These are phyloP conservation scores for Ginglymostoma cirratum DNA, from an alignment of 2,113 vertebrate genomes.

Conservation along the genomic window DNA sequence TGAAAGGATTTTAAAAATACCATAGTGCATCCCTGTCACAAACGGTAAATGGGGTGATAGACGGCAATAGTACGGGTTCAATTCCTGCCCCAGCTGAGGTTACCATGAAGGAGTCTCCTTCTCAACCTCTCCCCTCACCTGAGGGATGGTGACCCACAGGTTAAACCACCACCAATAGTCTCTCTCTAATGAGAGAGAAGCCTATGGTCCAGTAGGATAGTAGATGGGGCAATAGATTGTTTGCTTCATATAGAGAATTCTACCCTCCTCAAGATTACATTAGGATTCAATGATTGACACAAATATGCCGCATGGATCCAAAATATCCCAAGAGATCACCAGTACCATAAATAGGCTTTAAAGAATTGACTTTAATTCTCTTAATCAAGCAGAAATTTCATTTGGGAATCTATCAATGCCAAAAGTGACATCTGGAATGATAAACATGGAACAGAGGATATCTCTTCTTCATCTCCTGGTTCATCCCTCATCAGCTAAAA, in stretches of 20 bases:
- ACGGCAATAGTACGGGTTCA: too few relatives aligned
- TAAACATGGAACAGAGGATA: not conserved
- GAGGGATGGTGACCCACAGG: too few relatives aligned
- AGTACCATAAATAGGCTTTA: not conserved
- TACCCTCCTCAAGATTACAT: not conserved
- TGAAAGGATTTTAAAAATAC: too few relatives aligned
- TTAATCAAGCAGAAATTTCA: not conserved
- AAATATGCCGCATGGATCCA: not conserved
- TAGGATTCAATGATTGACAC: not conserved
- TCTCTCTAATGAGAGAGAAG: too few relatives aligned
- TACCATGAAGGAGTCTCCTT: too few relatives aligned
- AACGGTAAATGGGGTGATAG: too few relatives aligned
- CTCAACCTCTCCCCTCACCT: too few relatives aligned
- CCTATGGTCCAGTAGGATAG: too few relatives aligned
- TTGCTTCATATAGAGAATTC: not conserved
- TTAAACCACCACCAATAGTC: too few relatives aligned
- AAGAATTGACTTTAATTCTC: not conserved
- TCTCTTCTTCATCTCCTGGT: not conserved
- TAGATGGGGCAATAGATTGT: too few relatives aligned
- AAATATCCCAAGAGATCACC: not conserved
- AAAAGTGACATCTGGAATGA: not conserved
- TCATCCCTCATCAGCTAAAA: constrained; percentile 17
- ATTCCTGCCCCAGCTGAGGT: too few relatives aligned
- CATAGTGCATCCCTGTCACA: not conserved
- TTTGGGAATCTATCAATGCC: not conserved